Base-by-base conservation (phyloP, 1,140 invertebrate genomes). In the Pachypsylla venusta region DNA sequence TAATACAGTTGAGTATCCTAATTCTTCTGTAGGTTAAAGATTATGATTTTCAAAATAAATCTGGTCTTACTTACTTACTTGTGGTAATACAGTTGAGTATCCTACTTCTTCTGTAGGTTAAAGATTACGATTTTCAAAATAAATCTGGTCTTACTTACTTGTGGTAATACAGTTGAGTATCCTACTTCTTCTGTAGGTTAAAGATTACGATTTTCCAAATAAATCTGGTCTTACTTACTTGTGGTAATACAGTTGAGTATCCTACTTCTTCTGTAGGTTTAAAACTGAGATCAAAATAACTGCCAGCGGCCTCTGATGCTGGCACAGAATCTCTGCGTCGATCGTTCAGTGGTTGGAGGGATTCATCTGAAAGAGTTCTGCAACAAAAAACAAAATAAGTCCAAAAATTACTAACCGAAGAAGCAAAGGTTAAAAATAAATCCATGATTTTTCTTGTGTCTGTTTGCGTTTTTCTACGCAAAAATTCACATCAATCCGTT, bases 261-360 rank as follows among this genome's bases (percentile, higher is more conserved):
- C 56, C 58, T 19, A 61, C 60, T 25, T 61, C 53, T 25, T 59
- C 57, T 2, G 56, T 59, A 19, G 60, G 60, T 40, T 61, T 42
- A 53, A 61, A 61, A 53, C 26, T 59, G 53, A 61, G 28, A 39
- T 61, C 60, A 39, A 61, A 61, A 53, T 54, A 59, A 27, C 60
- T 61, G 24, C 40, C 56, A 25, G 57, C 57, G 28, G 58, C 58
- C 24, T 61, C 57, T n/a, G 57, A 24, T 10, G 60, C 60, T 25
- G 57, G 40, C 14, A 40, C 56, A 54, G 24, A 60, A 39, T 20
- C 53, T 28, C 42, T 19, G 24, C 20, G 24, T n/a, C 4, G 7
- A 19, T 19, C 22, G 7, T n/a, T n/a, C 4, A 48, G 42, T n/a
- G 42, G 42, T n/a, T 48, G 42, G 4, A 48, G 42, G 7, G 42